Base-by-base conservation (phyloP, 2,888 invertebrate genomes). In the Andricus curvator region DNA sequence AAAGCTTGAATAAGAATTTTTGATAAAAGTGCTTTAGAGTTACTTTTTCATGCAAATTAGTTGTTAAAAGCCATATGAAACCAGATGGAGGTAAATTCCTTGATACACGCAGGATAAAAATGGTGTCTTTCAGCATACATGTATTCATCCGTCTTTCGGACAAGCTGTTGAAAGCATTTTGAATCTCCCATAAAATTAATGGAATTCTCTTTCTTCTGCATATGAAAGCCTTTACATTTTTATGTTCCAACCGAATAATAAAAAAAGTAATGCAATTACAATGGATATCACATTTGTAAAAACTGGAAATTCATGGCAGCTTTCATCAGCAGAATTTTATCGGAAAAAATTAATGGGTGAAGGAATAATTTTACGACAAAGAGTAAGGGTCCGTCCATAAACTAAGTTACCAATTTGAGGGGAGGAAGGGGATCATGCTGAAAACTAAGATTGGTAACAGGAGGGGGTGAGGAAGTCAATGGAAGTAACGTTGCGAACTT, bases 11-110 rank as follows among this genome's bases (percentile, higher is more conserved):
- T 17, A 20, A 65, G 13, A 15, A 33, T 56, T n/a, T 20, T 56
- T 29, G 17, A 29, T 33, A 17, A 48, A 44, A 66, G 13, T 66
- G 22, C 25, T 22, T 29, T 20, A 29, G 48, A 70, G 25, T 25
- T 9, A 41, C 48, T 51, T 37, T 67, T n/a, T n/a, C 25, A 70
- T 70, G 48, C 48, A 70, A 70, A 70, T 48, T 70, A 25, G 25
- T 25, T 70, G 25, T 25, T 25, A 44, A 44, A 15, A 22, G 25
- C 22, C n/a, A 37, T 20, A n/a, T 66, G 41, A 41, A 66, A 37
- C n/a, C 5, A 66, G n/a, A 41, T 20, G 66, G 22, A 29, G 48
- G 44, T 25, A 48, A 70, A 48, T 51, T 48, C 25, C 68, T 29
- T 29, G 25, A 70, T 70, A 44, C 44, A 44, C 68, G 44, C 22